A percentile compares a stretch with the other conserved stretches of the same genome.
These are phyloP conservation scores for Schrankia costaestrigalis DNA, from an alignment of 2,888 invertebrate genomes.

Conservation along the genomic window DNA sequence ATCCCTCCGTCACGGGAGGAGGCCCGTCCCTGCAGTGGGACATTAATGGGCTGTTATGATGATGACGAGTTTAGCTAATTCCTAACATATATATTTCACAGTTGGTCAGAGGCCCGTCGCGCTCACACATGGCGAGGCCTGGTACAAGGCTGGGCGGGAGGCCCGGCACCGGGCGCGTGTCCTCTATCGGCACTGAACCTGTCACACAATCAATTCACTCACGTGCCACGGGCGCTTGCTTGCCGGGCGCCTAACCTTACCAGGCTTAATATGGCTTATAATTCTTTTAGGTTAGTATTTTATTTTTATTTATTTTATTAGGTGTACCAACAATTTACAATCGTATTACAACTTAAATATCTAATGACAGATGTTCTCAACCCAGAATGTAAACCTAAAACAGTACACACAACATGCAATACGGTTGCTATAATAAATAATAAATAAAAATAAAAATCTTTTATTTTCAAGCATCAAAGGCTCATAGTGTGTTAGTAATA, in stretches of 20 bases:
- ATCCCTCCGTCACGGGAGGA: too few relatives aligned
- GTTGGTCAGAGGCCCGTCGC: conserved; percentile 84
- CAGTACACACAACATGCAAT: too few relatives aligned
- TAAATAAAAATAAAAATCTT: too few relatives aligned
- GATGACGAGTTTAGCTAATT: not conserved
- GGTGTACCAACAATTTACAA: too few relatives aligned
- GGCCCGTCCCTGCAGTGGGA: too few relatives aligned
- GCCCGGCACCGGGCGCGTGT: conserved; percentile 78
- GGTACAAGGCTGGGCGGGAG: conserved; percentile 23
- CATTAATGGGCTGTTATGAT: too few relatives aligned
- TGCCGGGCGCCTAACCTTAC: conserved; percentile 94
- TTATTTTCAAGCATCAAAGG: too few relatives aligned
- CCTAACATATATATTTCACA: conserved; percentile 28
- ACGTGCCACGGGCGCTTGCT: conserved; percentile 92
- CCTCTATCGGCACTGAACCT: conserved; percentile 89
- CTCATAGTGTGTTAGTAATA: too few relatives aligned
- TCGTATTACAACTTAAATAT: too few relatives aligned
- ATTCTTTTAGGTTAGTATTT: conserved; percentile 77
- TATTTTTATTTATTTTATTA: not conserved
- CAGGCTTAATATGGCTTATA: conserved; percentile 94
- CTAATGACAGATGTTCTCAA: too few relatives aligned
- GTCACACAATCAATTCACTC: conserved; percentile 93
- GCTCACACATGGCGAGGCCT: conserved; percentile 88
- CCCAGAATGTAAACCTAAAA: too few relatives aligned
- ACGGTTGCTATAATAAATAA: too few relatives aligned